Evolutionary conservation across 2,113 vertebrate genomes (phyloP), one percentile per base, ranked within the genome.

Genomic region (Delphinus delphis): DNA sequence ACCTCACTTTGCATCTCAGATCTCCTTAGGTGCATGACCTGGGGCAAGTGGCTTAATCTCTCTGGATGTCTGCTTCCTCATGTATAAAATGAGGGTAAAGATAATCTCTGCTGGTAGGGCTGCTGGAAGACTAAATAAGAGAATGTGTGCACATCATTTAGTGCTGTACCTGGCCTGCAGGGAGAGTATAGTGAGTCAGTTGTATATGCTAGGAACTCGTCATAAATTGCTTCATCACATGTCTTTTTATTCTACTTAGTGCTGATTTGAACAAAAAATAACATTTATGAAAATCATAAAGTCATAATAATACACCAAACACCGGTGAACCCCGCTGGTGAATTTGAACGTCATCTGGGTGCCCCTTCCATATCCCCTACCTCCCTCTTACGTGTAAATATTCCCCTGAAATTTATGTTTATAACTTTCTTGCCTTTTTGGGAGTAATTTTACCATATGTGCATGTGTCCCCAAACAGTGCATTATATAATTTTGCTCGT

Each of bases 241-340:
- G 11, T 53, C 82, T 92, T 87, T 83, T 63, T 63, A 44, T 85
- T 70, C 60, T n/a, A 8, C 13, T 76, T 82, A 73, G 60, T 90
- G 50, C 81, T 97, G 67, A 80, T 94, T 73, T 60, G 21, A 82
- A 74, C 28, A 83, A 36, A 92, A 81, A 88, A 93, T 60, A 31
- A n/a, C 33, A 44, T 41, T 94, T 85, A 71, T 41, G 62, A 93
- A 91, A 77, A 8, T 82, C 38, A 28, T 33, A 60, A 62, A 89
- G 73, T 67, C 3, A 6, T 82, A 25, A 44, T 6, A 58, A 47
- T 26, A 58, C 36, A 58, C 5, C 28, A 53, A 62, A 58, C 20
- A 26, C 36, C 8, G 47, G 11, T 76, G 79, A 93, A 58, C 5
- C 14, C 11, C 65, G 18, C 44, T 28, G 60, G 28, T 25, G 31